Evolutionary conservation across 92 coral and sea anemone species (phyloP), one percentile per base, ranked within the genome.

Genomic region (Bergia sp.): DNA sequence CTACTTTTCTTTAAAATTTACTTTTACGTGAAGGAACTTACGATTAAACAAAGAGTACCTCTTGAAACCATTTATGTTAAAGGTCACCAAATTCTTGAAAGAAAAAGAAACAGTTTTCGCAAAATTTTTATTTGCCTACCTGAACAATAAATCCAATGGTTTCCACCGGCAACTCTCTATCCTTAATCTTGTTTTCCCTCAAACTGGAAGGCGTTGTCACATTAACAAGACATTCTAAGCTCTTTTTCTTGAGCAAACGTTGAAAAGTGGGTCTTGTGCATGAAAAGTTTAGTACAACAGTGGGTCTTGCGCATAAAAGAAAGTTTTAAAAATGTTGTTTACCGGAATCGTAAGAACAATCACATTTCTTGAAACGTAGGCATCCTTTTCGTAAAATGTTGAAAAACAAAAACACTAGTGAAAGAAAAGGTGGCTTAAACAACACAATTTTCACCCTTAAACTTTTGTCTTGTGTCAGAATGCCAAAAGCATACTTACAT

Each of bases 101-200:
- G 29, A 29, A 29, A 29, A 29, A 61, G 18, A 4, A 3, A 18
- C 29, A 16, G 5, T 61, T 61, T 61, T 61, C 29, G 5, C 69
- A 47, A 78, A 78, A 37, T 47, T 57, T 29, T 7, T 45, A 78
- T n/a, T 45, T 78, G 15, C 82, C 38, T 78, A 78, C 82, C 82
- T 78, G 82, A 78, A 45, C 69, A 78, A 42, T 45, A 78, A 78
- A 45, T 18, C 55, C 64, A 29, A 45, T 23, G 29, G 82, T 4
- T 77, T 78, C 41, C 66, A n/a, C 20, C 58, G 58, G 42, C 65
- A n/a, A 1, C 64, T 78, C 29, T 76, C 80, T 23, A 1, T 49
- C n/a, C 69, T 21, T 61, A 61, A 61, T 18, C 69, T 21, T 61
- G 69, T 61, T 61, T 18, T 21, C 69, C 69, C 29, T 61, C 29